Conservation (phyloP, 1,140 invertebrate genomes). For the Saccostrea cuccullata region DNA sequence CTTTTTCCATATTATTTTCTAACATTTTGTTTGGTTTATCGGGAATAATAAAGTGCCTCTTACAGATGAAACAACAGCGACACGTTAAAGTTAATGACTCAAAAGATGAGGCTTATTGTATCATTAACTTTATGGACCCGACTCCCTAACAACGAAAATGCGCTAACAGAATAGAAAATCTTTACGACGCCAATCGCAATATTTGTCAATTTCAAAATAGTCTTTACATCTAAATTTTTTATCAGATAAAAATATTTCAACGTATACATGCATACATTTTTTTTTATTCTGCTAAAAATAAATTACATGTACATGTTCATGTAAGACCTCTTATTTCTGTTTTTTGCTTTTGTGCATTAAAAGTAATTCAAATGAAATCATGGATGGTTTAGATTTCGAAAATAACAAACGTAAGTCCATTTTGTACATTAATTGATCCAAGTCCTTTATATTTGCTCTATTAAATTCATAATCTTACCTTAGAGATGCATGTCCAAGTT, state of each 20-base stretch:
- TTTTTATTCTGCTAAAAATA: no score
- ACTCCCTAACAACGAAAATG: background rate
- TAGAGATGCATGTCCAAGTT: slow-evolving; percentile 16
- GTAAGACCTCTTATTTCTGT: no score
- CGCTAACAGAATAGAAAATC: background rate
- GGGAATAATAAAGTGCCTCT: background rate
- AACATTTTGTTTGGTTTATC: slow-evolving; percentile 16
- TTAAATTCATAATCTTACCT: slow-evolving; percentile 17
- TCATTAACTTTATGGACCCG: background rate
- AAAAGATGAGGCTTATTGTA: background rate
- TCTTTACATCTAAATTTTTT: background rate
- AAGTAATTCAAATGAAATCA: no score
- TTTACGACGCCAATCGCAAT: background rate
- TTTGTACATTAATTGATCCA: no score
- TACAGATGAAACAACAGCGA: slow-evolving; percentile 8
- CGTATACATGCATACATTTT: no score
- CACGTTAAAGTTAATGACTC: background rate
- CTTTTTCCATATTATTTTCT: background rate
- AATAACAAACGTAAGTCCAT: no score
- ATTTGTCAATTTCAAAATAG: background rate
- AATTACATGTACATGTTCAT: no score
- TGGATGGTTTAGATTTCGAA: no score
- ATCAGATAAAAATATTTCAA: background rate
- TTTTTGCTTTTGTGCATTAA: no score
- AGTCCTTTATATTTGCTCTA: background rate